Evolutionary conservation across 2,113 vertebrate species (phyloP).

Genomic region (Pao palembangensis): DNA sequence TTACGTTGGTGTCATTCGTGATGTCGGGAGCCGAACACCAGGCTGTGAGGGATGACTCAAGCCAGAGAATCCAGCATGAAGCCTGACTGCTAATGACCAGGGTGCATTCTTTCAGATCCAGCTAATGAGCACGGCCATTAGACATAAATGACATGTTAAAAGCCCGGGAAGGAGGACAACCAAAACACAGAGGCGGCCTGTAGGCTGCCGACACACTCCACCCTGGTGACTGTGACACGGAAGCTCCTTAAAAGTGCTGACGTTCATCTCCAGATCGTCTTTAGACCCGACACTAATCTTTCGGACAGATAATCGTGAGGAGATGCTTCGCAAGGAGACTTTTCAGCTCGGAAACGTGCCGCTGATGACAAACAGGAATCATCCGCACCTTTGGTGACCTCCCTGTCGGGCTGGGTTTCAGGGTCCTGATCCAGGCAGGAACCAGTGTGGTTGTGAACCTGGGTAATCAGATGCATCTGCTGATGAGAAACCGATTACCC

Average conservation of each 20-base stretch:
- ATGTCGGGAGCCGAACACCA: slow-evolving; percentile 51
- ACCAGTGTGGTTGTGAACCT: too few species aligned
- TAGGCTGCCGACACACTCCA: slow-evolving; percentile 22
- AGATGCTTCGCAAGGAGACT: too few species aligned
- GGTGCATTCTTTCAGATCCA: slow-evolving; percentile 63
- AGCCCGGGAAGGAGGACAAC: slow-evolving; percentile 55
- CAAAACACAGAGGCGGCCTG: slow-evolving; percentile 41
- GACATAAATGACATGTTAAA: slow-evolving; percentile 71
- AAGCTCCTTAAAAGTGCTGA: slow-evolving; percentile 16
- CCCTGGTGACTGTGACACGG: slow-evolving; percentile 5
- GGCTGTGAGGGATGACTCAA: slow-evolving; percentile 62
- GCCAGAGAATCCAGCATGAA: slow-evolving; percentile 52
- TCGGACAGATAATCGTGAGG: slow-evolving; percentile 3
- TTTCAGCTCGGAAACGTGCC: too few species aligned
- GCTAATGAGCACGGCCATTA: slow-evolving; percentile 75
- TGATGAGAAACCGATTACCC: slow-evolving; percentile 3
- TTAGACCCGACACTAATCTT: slow-evolving; percentile 1
- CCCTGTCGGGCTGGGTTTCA: too few species aligned
- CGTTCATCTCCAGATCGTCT: slow-evolving; percentile 8
- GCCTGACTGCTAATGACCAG: slow-evolving; percentile 67
- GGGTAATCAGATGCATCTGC: background rate
- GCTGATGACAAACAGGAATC: too few species aligned
- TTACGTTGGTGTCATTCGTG: slow-evolving; percentile 52
- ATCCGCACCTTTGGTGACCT: too few species aligned
- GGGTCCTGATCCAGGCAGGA: background rate